Conservation (phyloP, 2,888 invertebrate genomes). For the Thymelicus lineola region DNA sequence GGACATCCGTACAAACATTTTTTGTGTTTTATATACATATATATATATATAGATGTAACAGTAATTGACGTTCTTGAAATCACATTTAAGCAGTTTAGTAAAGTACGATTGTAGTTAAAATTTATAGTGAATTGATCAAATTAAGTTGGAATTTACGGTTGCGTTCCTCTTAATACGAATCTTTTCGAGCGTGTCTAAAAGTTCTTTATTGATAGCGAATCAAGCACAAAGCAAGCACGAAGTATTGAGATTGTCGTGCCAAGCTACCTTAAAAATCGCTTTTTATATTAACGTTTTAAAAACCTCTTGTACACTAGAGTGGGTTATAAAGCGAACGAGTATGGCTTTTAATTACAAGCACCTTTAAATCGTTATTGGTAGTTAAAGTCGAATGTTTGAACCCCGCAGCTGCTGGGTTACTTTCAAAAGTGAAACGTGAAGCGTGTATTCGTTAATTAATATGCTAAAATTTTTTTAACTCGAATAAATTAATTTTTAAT, state of each 20-base stretch:
- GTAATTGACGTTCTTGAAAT: conserved; percentile 14
- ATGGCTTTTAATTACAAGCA: conserved; percentile 31
- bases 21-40: too few species aligned
- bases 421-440: conserved; percentile 48
- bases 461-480: conserved; percentile 24
- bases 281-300: conserved; percentile 21
- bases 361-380: conserved; percentile 36
- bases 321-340: conserved; percentile 14
- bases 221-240: conserved; percentile 27
- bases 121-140: conserved; percentile 31
- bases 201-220: conserved; percentile 36
- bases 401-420: conserved; percentile 41
- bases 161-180: conserved; percentile 25
- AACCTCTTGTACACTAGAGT: conserved; percentile 5
- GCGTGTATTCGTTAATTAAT: conserved; percentile 26
- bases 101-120: conserved; percentile 21
- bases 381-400: conserved; percentile 39
- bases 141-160: conserved; percentile 30
- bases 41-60: too few species aligned
- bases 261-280: conserved; percentile 6
- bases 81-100: conserved; percentile 7
- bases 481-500: conserved; percentile 3
- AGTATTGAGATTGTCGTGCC: conserved; percentile 18
- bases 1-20: too few species aligned
- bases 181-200: conserved; percentile 40